These are phyloP conservation scores for Drosophila persimilis DNA, from an alignment of 1,140 invertebrate species.

Conservation along the genomic window DNA sequence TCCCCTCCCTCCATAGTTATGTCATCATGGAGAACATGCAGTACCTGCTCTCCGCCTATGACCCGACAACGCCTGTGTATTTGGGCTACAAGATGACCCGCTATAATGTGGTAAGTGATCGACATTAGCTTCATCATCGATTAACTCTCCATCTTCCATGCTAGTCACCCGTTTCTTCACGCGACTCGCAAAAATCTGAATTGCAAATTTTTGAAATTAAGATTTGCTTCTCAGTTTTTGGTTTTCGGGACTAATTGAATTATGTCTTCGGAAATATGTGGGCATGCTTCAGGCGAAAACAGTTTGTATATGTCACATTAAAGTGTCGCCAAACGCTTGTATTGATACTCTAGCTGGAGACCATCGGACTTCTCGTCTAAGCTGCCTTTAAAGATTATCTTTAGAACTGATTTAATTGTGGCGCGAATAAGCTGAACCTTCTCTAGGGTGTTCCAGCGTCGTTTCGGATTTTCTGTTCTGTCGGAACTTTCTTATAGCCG, in stretches of 20 bases:
- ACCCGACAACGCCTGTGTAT: slow-evolving; percentile 89
- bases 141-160: slow-evolving; percentile 35
- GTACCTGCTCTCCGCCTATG: slow-evolving; percentile 91
- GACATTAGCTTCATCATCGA: slow-evolving; percentile 17
- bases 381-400: too few species aligned
- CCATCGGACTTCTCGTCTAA: too few species aligned
- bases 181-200: slow-evolving; percentile 33
- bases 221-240: slow-evolving; percentile 15
- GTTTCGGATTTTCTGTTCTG: background rate
- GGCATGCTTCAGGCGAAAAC: slow-evolving; percentile 4
- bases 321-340: background rate
- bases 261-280: background rate
- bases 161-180: slow-evolving; percentile 11
- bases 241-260: slow-evolving; percentile 25
- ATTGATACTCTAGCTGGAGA: too few species aligned
- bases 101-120: slow-evolving; percentile 63
- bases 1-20: slow-evolving; percentile 74
- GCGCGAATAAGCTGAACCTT: too few species aligned
- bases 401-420: too few species aligned
- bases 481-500: slow-evolving; percentile 13
- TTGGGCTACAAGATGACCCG: slow-evolving; percentile 91
- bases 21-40: slow-evolving; percentile 96
- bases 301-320: slow-evolving; percentile 28
- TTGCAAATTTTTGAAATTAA: slow-evolving; percentile 30
- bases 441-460: background rate